Evolutionary conservation across 2,797 vertebrate species (phyloP).

Genomic region (Pseudochromis fuscus): DNA sequence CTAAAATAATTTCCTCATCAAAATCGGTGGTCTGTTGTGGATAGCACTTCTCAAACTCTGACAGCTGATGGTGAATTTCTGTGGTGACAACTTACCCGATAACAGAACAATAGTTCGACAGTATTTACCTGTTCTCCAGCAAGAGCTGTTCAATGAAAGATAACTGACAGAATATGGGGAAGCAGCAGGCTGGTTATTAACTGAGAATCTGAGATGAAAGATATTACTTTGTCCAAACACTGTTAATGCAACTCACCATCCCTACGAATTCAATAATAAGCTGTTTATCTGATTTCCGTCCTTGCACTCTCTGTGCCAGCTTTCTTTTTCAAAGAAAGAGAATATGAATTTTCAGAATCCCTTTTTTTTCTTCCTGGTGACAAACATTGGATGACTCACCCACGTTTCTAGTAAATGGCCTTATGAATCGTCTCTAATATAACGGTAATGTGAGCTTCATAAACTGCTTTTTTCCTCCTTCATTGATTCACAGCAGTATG

Average conservation of each 20-base stretch:
- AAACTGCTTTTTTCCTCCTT: neutral
- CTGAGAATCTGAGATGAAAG: constrained; percentile 47
- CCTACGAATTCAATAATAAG: constrained; percentile 57
- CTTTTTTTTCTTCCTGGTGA: constrained; percentile 35
- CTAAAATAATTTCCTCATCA: constrained; percentile 38
- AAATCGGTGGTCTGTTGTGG: constrained; percentile 37
- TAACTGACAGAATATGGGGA: constrained; percentile 33
- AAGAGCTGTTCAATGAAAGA: constrained; percentile 35
- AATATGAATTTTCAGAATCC: constrained; percentile 40
- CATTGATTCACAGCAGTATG: constrained; percentile 26
- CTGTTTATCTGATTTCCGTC: constrained; percentile 65
- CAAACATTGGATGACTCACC: constrained; percentile 48
- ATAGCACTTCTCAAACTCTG: constrained; percentile 28
- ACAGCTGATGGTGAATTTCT: constrained; percentile 29
- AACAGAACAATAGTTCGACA: constrained; percentile 6
- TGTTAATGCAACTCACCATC: constrained; percentile 56
- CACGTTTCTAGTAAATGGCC: constrained; percentile 26
- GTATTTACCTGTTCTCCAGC: constrained; percentile 29
- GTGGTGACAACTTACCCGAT: constrained; percentile 37
- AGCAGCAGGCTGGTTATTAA: constrained; percentile 43
- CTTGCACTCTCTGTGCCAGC: constrained; percentile 40
- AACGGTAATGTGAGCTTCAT: constrained; percentile 13
- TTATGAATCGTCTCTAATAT: neutral
- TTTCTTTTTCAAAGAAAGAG: constrained; percentile 37
- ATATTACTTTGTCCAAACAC: constrained; percentile 60